Conservation (phyloP, 1,140 invertebrate species). For the Saccostrea glomerata region DNA sequence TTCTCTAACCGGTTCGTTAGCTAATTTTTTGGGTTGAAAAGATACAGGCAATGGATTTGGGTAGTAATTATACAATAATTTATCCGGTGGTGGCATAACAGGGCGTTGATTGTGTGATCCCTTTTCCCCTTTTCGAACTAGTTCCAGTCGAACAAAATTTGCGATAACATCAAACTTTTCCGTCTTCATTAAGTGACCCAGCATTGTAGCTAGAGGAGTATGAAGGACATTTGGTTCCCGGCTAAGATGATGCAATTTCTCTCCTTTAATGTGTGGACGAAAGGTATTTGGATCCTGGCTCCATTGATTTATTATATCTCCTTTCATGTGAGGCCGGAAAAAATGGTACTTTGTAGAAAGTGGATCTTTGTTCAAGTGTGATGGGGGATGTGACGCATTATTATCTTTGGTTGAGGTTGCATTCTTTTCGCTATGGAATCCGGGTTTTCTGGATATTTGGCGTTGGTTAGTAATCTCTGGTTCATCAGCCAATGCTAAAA, state of each 20-base stretch:
- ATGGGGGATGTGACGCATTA: neutral
- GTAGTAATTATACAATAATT: neutral
- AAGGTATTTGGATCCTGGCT: neutral
- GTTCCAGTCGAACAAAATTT: neutral
- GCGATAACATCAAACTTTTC: conserved; percentile 5
- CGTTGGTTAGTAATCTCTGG: neutral
- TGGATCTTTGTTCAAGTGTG: neutral
- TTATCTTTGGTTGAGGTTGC: neutral
- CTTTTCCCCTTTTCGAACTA: neutral
- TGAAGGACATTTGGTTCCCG: neutral
- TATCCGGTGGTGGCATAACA: neutral
- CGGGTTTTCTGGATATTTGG: neutral
- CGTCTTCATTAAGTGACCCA: neutral
- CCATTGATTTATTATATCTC: neutral
- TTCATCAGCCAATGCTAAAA: conserved; percentile 11
- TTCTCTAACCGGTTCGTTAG: neutral
- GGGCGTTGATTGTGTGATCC: neutral
- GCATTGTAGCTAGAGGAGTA: neutral
- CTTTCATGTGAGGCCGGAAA: neutral
- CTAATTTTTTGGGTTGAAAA: neutral
- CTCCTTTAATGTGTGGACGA: neutral
- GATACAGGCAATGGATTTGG: neutral
- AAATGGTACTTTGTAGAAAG: neutral
- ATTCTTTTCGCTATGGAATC: neutral
- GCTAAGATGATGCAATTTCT: neutral